Base-by-base conservation (phyloP, 2,888 invertebrate species). In the Alviniconcha strummeri region DNA sequence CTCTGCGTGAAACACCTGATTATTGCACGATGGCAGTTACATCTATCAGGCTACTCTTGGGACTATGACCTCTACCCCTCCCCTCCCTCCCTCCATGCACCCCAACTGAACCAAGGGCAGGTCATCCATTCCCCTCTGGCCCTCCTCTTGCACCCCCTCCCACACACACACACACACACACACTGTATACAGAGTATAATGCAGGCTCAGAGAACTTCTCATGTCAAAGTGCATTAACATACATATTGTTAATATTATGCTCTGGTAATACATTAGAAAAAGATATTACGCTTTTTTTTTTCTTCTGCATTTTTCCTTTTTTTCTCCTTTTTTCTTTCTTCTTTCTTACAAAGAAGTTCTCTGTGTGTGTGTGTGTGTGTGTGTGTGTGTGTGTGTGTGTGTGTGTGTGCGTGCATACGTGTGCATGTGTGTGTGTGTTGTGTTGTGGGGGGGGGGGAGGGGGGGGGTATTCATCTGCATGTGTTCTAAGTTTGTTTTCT, bases 301-400 rank as follows among this genome's bases (percentile, higher is more conserved):
- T 3, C 36, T 3, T 36, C 36, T 36, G 36, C 36, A 36, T 36
- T 36, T 36, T 0, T 0, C 3, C 36, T 36, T 36, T 36, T 36
- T 36, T 3, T 36, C 4, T 5, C n/a, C 3, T 71, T 71, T 71
- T n/a, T 8, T 71, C 4, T 71, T 15, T 5, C 69, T 17, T 6
- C 69, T n/a, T 17, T n/a, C 6, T 69, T 69, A 17, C 3, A 3
- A 15, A 17, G 6, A 17, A 11, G 6, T 69, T 15, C 6, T 69
- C 17, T 11, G n/a, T n/a, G 72, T 72, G 36, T 19, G 72, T 72
- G 19, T 72, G 72, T 72, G 52, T 72, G 72, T 72, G 72, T 72
- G 52, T 72, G 52, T 72, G 72, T 72, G 72, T 72, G 52, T 11
- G n/a, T n/a, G 72, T 72, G 36, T 19, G 72, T 72, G 19, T 72